Percentiles rank a stretch among this genome's conserved stretches.
Evolutionary conservation across 2,888 invertebrate species (phyloP).

Genomic region (Ashinkailepas kermadecensis): DNA sequence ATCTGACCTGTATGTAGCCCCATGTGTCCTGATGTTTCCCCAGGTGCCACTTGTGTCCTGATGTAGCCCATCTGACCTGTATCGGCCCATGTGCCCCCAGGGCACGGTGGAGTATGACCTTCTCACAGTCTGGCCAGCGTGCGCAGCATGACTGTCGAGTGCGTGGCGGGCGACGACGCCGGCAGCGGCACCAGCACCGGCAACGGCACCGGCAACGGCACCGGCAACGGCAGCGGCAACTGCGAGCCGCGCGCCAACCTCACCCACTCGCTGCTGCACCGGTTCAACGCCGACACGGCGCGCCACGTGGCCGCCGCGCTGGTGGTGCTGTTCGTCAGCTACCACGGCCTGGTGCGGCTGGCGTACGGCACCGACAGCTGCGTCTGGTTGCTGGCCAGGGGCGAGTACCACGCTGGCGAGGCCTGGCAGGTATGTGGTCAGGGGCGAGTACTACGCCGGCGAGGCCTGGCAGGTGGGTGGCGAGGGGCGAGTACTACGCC

Average conservation of each 20-base stretch:
- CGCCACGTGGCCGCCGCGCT: neutral
- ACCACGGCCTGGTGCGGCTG: slow-evolving; percentile 18
- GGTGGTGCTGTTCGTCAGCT: slow-evolving; percentile 11
- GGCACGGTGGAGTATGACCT: neutral
- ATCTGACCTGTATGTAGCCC: too few species aligned
- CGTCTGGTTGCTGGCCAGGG: slow-evolving; percentile 84
- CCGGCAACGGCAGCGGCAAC: too few species aligned
- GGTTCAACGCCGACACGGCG: neutral
- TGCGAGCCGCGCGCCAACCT: neutral
- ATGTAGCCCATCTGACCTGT: too few species aligned
- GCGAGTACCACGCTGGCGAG: slow-evolving; percentile 84
- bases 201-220: too few species aligned
- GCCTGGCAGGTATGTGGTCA: too few species aligned
- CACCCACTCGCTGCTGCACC: neutral
- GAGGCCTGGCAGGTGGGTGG: too few species aligned
- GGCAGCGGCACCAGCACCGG: neutral
- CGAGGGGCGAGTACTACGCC: slow-evolving; percentile 86
- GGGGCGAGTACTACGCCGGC: too few species aligned
- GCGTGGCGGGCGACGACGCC: neutral
- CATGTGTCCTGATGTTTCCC: too few species aligned
- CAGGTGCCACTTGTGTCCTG: too few species aligned
- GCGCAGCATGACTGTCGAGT: neutral
- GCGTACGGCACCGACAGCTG: slow-evolving; percentile 76
- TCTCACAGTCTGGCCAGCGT: neutral
- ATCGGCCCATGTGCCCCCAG: too few species aligned